Evolutionary conservation across 2,888 invertebrate genomes (phyloP), one percentile per base, ranked within the genome.

Genomic region (Esperia sulphurella): DNA sequence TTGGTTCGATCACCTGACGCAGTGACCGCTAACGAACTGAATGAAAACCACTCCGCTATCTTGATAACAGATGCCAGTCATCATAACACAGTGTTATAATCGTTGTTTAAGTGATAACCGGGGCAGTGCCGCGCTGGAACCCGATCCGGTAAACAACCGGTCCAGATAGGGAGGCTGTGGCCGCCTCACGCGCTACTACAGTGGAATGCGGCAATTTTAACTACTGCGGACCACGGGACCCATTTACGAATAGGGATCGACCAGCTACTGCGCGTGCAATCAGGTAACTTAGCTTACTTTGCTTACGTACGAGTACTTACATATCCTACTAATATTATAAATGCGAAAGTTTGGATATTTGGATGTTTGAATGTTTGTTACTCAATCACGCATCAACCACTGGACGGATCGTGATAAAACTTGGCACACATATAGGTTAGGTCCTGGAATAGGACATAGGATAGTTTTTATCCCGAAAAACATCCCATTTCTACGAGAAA

Each of bases 161-260:
- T 83, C 84, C 82, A 77, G 78, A 79, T 75, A 77, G 79, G 81
- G 84, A 86, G 76, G 83, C 83, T 85, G 85, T 83, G 83, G 75
- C 79, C 79, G 79, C 79, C 80, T 76, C 77, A 78, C 83, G 83
- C 84, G 82, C 76, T 81, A 73, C 76, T 81, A 81, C 82, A 80
- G 79, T 79, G 88, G 88, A 89, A 89, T 89, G 88, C 88, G 85
- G 88, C 81, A 87, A 87, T 86, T 87, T 88, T 87, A 87, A 86
- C 87, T 84, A 86, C 86, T 86, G 86, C 87, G 80, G 86, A 81
- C 80, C 73, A 78, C 80, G 75, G 81, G 77, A 82, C 79, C 80
- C 78, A 78, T 80, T 81, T 75, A 75, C 71, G 76, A 78, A 76
- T 77, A 81, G 79, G 82, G 79, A 80, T 80, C 77, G 71, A 74